Conservation (phyloP, 1,140 invertebrate genomes). For the Caenorhabditis latens region DNA sequence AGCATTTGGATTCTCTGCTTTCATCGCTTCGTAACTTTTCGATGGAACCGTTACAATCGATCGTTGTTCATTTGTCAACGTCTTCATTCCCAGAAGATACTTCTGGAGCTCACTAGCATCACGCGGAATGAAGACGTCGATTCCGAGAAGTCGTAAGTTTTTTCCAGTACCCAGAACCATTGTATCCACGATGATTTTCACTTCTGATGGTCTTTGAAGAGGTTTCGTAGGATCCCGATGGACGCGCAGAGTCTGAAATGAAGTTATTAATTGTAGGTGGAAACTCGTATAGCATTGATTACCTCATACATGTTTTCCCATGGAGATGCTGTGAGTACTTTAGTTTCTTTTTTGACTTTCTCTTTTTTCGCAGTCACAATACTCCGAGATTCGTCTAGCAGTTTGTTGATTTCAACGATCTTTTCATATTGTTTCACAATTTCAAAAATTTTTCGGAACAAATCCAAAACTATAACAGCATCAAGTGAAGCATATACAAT, state of each 20-base stretch:
- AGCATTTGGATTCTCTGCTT: neutral
- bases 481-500: neutral
- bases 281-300: neutral
- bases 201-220: neutral
- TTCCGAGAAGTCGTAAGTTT: constrained; percentile 6
- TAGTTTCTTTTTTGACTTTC: neutral
- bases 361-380: neutral
- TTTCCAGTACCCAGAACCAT: constrained; percentile 6
- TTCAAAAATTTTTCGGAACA: neutral
- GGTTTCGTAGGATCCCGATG: constrained; percentile 6
- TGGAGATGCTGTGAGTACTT: neutral
- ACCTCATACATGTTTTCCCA: constrained; percentile 6
- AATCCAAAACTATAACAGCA: neutral
- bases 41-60: neutral
- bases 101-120: neutral
- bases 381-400: neutral
- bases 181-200: neutral
- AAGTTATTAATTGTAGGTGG: neutral
- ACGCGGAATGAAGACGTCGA: neutral
- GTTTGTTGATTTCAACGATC: neutral
- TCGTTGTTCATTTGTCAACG: neutral
- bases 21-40: neutral
- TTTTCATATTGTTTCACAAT: neutral
- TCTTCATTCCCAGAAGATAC: neutral
- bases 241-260: neutral